Base-by-base conservation (phyloP, 1,140 invertebrate species). In the Trichonephila clavipes region DNA sequence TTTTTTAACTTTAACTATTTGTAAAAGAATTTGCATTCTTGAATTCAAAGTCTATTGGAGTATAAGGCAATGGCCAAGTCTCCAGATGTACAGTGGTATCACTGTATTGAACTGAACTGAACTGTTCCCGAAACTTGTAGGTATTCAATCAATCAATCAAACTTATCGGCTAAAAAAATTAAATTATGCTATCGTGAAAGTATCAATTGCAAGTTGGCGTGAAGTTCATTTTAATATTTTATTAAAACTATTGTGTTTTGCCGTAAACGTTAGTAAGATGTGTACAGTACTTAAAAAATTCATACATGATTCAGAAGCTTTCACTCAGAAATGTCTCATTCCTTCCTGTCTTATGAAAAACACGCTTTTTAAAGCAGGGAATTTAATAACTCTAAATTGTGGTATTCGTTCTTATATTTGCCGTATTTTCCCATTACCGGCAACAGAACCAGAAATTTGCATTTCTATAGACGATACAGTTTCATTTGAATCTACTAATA, bases 321-420 rank as follows among this genome's bases (percentile, higher is more conserved):
- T 24, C 24, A 4, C 64, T n/a, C 89, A 90, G 19, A 90, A 90
- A 61, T 90, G 89, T 62, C 62, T 16, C 72, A 61, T 90, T 40
- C 89, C 89, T 81, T 81, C 28, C 0, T 28, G 5, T 34, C 7
- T 81, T 21, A 40, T 90, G 58, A 21, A 59, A 82, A 44, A 40
- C 10, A 44, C 18, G 19, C 5, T 14, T 40, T 34, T 90, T n/a
- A 82, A 62, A 40, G 34, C 16, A n/a, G 44, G 51, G 7, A 72
- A 90, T 82, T 3, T 90, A 24, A 51, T 90, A 62, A 40, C 4
- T 28, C 19, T 90, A 10, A 19, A 82, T 28, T 62, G 58, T 59
- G 58, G 69, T 8, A 44, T 16, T 18, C 61, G 14, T 81, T 19
- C 16, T 34, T 90, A 40, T 21, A 82, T 90, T 34, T 90, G 89